A percentile compares a stretch with the other conserved stretches of the same genome.
Evolutionary conservation across 2,797 vertebrate genomes (phyloP).

Genomic region (Coracias cyanogaster): DNA sequence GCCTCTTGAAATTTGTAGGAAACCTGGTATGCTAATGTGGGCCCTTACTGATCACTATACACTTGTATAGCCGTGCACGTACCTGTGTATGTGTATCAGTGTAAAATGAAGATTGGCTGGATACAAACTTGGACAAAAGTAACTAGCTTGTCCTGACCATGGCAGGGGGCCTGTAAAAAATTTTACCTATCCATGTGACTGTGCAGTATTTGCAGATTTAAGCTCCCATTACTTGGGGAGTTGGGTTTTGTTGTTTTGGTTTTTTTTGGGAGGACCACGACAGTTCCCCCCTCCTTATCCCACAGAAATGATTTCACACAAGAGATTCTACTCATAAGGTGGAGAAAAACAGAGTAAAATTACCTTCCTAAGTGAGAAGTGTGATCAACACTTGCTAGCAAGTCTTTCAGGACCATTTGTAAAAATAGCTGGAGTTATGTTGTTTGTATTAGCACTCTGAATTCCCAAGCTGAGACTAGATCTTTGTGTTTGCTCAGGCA

Average conservation of each 20-base stretch:
- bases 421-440: not conserved
- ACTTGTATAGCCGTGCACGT: rapidly evolving
- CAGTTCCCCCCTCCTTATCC: rapidly evolving
- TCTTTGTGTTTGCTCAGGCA: slow-evolving; percentile 60
- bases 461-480: slow-evolving; percentile 58
- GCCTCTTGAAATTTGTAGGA: not conserved
- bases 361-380: not conserved
- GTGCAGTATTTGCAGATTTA: not conserved
- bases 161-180: not conserved
- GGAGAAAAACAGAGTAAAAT: not conserved
- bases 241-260: rapidly evolving
- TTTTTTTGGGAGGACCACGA: not conserved
- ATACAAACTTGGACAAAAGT: not conserved
- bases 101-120: not conserved
- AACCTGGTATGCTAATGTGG: rapidly evolving
- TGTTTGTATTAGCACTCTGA: slow-evolving; percentile 68
- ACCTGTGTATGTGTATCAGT: rapidly evolving
- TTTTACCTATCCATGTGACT: not conserved
- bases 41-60: rapidly evolving
- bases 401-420: slow-evolving; percentile 23
- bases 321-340: not conserved
- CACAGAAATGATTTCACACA: not conserved
- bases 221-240: not conserved
- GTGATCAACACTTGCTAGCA: slow-evolving; percentile 28
- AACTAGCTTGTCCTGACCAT: not conserved